A percentile compares a stretch with the other conserved stretches of the same genome.
phyloP scores from a whole-genome alignment of 2,797 vertebrate species.

The Uromys caudimaculatus region DNA sequence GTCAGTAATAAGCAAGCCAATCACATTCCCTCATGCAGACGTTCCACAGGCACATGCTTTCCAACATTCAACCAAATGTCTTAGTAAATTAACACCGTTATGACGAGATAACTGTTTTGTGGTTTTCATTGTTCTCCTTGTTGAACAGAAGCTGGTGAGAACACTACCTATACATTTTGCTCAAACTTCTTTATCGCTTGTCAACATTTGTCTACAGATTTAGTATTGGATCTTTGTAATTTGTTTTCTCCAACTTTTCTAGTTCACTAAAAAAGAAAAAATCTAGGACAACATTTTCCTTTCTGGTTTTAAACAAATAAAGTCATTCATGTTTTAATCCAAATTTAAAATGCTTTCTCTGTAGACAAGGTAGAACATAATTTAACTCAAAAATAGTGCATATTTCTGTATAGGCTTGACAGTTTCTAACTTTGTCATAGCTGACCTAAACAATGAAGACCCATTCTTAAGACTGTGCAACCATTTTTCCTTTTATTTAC shows the following conservation, averaged over 20 bases:
- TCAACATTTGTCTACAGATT: neutral
- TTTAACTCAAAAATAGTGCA: conserved; percentile 10
- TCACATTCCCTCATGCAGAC: neutral
- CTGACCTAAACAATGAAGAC: conserved; percentile 42
- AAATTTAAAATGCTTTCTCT: conserved; percentile 46
- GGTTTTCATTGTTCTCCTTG: neutral
- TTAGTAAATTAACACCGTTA: conserved; percentile 27
- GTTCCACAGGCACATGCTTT: neutral
- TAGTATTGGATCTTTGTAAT: conserved; percentile 15
- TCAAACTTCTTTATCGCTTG: neutral
- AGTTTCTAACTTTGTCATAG: neutral
- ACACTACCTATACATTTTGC: neutral
- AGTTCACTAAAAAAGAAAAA: conserved; percentile 11
- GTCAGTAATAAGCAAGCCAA: neutral
- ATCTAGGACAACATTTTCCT: neutral
- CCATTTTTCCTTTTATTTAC: neutral
- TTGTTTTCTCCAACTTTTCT: conserved; percentile 35
- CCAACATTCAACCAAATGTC: neutral
- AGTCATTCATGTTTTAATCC: conserved; percentile 7
- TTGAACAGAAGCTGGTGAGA: conserved; percentile 14
- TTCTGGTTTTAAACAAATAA: conserved; percentile 40
- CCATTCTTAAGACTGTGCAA: conserved; percentile 33
- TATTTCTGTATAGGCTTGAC: neutral
- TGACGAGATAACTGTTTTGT: neutral
- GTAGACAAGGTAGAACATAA: neutral